Base-by-base conservation (phyloP, 1,140 invertebrate species). In the Drosophila sucinea region DNA sequence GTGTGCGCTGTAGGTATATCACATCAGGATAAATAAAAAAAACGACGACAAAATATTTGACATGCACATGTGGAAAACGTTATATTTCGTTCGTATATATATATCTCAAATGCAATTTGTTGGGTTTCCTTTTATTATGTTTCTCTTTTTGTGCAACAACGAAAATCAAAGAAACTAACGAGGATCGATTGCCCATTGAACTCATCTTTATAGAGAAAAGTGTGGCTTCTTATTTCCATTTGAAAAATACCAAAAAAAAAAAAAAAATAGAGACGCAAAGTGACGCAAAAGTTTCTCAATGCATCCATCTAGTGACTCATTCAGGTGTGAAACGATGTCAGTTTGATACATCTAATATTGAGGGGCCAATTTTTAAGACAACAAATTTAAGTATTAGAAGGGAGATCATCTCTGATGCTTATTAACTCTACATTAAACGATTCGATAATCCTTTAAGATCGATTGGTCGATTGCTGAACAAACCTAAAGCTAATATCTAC, bases 101-200 rank as follows among this genome's bases (percentile, higher is more conserved):
- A 38, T 54, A 62, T 51, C 27, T 51, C 47, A 32, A 65, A 54
- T 65, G 47, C 44, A 65, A 54, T 65, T 65, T 54, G 40, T 51
- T 51, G 44, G 44, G 3, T 27, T 41, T 61, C 4, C 6, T 27
- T 40, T 60, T 35, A 1, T 38, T 38, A 3, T 38, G 33, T 11
- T 38, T 38, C 35, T 4, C 1, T 10, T 8, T 32, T 38, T 23
- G 4, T 7, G 25, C 8, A 51, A 4, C 11, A 61, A 44, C 23
- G 3, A 61, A 40, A 40, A 23, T 61, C 30, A 61, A 58, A 58
- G 56, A 58, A 51, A 3, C 33, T 60, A 60, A 38, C 57, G 57
- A 60, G 32, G 57, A 60, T 60, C 57, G 35, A 60, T 60, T 27
- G 27, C n/a, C 30, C 56, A 51, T 51, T 27, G 44, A 51, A 23